Conservation (phyloP, 2,888 invertebrate genomes). For the Anthrax anthrax region DNA sequence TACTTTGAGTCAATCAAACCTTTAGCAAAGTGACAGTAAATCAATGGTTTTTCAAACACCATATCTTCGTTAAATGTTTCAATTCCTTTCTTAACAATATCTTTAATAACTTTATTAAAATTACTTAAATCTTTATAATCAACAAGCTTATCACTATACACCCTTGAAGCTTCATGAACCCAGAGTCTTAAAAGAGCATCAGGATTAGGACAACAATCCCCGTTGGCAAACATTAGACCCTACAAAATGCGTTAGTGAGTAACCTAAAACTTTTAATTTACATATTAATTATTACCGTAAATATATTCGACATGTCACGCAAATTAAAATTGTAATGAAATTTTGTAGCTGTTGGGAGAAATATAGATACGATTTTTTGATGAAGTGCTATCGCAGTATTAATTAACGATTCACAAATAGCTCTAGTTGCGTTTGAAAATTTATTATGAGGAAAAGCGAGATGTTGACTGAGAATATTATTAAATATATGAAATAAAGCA, state of each 20-base stretch:
- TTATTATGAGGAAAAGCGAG: constrained; percentile 48
- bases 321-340: constrained; percentile 92
- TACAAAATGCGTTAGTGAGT: constrained; percentile 30
- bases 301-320: constrained; percentile 83
- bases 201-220: constrained; percentile 54
- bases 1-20: constrained; percentile 88
- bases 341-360: constrained; percentile 86
- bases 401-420: constrained; percentile 47
- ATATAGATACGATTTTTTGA: constrained; percentile 53
- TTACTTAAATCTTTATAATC: constrained; percentile 60
- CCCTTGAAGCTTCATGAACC: constrained; percentile 80
- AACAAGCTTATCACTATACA: constrained; percentile 82
- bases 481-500: constrained; percentile 71
- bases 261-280: neutral
- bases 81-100: constrained; percentile 64
- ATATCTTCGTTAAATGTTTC: constrained; percentile 57
- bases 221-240: constrained; percentile 74
- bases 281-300: constrained; percentile 50
- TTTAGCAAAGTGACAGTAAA: constrained; percentile 84
- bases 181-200: constrained; percentile 66
- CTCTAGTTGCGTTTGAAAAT: constrained; percentile 36
- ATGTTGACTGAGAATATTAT: constrained; percentile 68
- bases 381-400: constrained; percentile 63
- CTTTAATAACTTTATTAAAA: constrained; percentile 57
- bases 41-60: constrained; percentile 60